Conservation (phyloP, 2,797 vertebrate species). For the Leucoraja ocellata region DNA sequence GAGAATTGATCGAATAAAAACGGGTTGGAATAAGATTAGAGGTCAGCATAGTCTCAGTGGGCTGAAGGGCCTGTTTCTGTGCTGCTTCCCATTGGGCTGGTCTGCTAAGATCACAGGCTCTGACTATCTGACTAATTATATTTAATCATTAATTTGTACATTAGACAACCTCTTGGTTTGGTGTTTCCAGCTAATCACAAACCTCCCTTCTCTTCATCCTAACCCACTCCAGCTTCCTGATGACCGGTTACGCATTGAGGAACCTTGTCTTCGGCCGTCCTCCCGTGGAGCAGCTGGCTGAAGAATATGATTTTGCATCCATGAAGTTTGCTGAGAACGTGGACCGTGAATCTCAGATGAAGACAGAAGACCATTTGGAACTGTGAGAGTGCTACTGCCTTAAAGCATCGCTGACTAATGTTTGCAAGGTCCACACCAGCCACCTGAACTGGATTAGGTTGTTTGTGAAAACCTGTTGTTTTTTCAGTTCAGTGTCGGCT, state of each 20-base stretch:
- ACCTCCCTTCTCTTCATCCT: slow-evolving; percentile 41
- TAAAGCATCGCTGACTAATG: neutral
- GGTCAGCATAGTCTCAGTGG: too few relatives aligned
- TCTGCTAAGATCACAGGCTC: too few relatives aligned
- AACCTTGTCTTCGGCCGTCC: slow-evolving; percentile 77
- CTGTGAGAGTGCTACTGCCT: neutral
- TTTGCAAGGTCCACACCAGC: too few relatives aligned
- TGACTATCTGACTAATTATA: too few relatives aligned
- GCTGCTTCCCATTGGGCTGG: too few relatives aligned
- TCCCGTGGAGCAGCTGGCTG: slow-evolving; percentile 70
- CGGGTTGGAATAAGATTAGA: too few relatives aligned
- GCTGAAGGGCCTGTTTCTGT: too few relatives aligned
- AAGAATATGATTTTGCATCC: slow-evolving; percentile 76
- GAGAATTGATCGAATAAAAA: too few relatives aligned
- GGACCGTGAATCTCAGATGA: slow-evolving; percentile 50
- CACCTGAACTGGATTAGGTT: neutral
- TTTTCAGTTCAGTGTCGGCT: neutral
- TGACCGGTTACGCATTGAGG: slow-evolving; percentile 78
- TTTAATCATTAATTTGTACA: neutral
- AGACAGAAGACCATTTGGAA: neutral
- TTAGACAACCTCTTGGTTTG: neutral
- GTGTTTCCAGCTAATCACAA: neutral
- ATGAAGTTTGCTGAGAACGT: slow-evolving; percentile 57
- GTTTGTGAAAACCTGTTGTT: neutral
- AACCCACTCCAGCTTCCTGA: slow-evolving; percentile 64